phyloP scores from a whole-genome alignment of 2,797 vertebrate genomes.

The Melanotaenia parkinsoni region DNA sequence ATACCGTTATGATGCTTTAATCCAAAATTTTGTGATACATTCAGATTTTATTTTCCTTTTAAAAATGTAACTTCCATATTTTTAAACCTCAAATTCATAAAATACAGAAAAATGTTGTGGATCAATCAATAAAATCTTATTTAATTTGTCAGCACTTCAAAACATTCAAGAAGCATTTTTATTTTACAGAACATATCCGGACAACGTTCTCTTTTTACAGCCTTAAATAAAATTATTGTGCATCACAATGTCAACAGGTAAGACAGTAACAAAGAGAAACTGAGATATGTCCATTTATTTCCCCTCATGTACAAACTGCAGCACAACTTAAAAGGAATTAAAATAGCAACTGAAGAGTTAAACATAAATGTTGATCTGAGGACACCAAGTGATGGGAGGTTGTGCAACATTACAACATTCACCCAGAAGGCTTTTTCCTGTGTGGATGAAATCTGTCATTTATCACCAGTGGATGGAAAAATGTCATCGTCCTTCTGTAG shows the following conservation, averaged over 20 bases:
- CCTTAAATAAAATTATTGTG: constrained; percentile 54
- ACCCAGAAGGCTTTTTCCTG: constrained; percentile 19
- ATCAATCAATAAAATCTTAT: not conserved
- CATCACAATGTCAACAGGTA: constrained; percentile 33
- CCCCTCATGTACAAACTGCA: constrained; percentile 15
- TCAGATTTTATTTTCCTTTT: not conserved
- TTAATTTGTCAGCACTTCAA: not conserved
- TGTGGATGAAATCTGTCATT: constrained; percentile 28
- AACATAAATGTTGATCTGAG: constrained; percentile 30
- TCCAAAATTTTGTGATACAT: not conserved
- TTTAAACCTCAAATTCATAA: not conserved
- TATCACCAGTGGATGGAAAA: constrained; percentile 17
- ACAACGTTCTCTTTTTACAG: constrained; percentile 27
- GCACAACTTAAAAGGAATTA: constrained; percentile 62
- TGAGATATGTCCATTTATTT: constrained; percentile 8
- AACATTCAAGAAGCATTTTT: constrained; percentile 47
- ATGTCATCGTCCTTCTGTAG: not conserved
- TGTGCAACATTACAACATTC: constrained; percentile 40
- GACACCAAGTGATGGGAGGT: constrained; percentile 11
- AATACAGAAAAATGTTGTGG: not conserved
- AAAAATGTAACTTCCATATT: no score
- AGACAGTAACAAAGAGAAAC: constrained; percentile 23
- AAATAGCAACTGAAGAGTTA: constrained; percentile 51
- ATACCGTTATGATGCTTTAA: not conserved
- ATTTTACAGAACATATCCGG: constrained; percentile 41